Percentiles rank a stretch among this genome's conserved stretches.
Conservation (phyloP, 92 coral and sea anemone species). For the Siderastrea radians region DNA sequence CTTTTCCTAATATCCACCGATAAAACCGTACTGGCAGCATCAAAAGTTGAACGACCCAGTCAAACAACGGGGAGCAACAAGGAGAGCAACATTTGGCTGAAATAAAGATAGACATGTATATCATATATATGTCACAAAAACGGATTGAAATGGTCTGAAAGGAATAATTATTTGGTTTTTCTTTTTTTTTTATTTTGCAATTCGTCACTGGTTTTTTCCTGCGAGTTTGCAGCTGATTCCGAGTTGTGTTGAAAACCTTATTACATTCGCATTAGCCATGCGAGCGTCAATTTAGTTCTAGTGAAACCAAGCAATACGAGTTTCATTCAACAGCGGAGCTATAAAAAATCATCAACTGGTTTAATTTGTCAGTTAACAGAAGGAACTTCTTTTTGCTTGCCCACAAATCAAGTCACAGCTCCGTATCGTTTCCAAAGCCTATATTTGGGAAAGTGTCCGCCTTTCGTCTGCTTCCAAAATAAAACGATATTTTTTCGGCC, state of each 20-base stretch:
- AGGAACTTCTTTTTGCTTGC: not conserved
- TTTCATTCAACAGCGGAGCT: not conserved
- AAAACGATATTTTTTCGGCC: not conserved
- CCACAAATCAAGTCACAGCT: not conserved
- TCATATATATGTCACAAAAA: not conserved
- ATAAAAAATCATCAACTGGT: not conserved
- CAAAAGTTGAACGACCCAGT: slow-evolving; percentile 41
- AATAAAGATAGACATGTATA: not conserved
- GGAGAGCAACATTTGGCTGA: slow-evolving; percentile 63
- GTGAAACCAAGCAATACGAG: not conserved
- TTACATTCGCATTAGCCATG: too few species aligned
- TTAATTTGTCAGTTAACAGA: not conserved
- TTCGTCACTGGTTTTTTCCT: too few species aligned
- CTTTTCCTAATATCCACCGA: slow-evolving; percentile 44
- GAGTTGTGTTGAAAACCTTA: too few species aligned
- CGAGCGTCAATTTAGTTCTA: not conserved
- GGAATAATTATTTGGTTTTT: not conserved
- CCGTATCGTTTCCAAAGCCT: too few species aligned
- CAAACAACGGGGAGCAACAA: slow-evolving; percentile 50
- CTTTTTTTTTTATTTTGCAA: too few species aligned
- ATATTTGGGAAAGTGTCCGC: not conserved
- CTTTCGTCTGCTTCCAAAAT: not conserved
- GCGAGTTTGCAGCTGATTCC: slow-evolving; percentile 18
- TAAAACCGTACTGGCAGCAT: slow-evolving; percentile 43
- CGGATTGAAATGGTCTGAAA: slow-evolving; percentile 2